Evolutionary conservation across 2,797 vertebrate genomes (phyloP).

Genomic region (Eleutherodactylus coqui): DNA sequence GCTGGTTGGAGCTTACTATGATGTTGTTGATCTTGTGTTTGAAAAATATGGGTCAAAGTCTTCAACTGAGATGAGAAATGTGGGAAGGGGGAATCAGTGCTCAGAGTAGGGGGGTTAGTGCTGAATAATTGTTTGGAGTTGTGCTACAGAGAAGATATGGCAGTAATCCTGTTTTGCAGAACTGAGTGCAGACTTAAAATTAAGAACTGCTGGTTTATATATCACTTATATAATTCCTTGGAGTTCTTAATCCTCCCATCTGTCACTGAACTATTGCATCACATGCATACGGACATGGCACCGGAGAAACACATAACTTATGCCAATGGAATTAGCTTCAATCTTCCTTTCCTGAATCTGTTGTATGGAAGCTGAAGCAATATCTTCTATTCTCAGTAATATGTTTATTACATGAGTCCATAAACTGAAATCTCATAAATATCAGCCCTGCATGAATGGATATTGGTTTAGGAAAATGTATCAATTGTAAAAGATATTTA

Average conservation of each 20-base stretch:
- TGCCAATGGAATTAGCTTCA: slow-evolving; percentile 7
- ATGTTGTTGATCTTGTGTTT: too few species aligned
- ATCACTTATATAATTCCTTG: too few species aligned
- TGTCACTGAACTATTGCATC: not conserved
- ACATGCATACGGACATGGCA: not conserved
- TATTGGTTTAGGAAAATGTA: not conserved
- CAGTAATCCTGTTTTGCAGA: too few species aligned
- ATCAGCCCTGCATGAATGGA: not conserved
- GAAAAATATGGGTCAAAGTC: too few species aligned
- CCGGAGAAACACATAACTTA: slow-evolving; percentile 12
- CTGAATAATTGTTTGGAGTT: too few species aligned
- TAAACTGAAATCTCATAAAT: not conserved
- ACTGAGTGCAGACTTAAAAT: too few species aligned
- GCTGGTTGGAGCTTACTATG: too few species aligned
- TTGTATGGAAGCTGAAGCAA: not conserved
- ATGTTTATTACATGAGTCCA: slow-evolving; percentile 20
- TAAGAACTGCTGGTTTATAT: too few species aligned
- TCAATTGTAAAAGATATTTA: not conserved
- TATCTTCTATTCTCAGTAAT: not conserved
- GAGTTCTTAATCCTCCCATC: not conserved
- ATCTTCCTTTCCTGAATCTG: slow-evolving; percentile 19
- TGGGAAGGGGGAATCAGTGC: too few species aligned
- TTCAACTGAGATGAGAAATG: too few species aligned
- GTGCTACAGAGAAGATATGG: too few species aligned
- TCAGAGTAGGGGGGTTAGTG: too few species aligned